These are phyloP conservation scores for Temnothorax unifasciatus DNA, from an alignment of 2,888 invertebrate genomes.

Conservation along the genomic window DNA sequence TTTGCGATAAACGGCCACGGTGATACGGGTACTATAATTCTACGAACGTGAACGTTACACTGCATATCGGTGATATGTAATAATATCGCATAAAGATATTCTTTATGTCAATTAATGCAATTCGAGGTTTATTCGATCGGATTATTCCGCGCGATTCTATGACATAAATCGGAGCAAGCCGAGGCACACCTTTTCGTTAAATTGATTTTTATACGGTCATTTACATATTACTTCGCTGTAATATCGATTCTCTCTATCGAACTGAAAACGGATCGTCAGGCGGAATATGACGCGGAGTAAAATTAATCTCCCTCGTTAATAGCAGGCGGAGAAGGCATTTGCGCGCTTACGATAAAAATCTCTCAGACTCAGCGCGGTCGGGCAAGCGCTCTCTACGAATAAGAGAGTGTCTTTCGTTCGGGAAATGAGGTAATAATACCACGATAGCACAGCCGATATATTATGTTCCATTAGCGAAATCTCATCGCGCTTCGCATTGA, in stretches of 20 bases:
- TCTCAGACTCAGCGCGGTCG: conserved; percentile 25
- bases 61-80: conserved; percentile 17
- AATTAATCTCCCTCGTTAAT: conserved; percentile 43
- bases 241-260: conserved; percentile 9
- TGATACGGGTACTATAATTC: conserved; percentile 16
- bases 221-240: conserved; percentile 13
- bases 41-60: background rate
- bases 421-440: conserved; percentile 68
- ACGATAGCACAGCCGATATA: conserved; percentile 59
- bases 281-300: conserved; percentile 19
- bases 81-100: conserved; percentile 30
- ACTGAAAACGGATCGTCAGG: conserved; percentile 17
- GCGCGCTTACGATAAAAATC: conserved; percentile 37
- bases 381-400: background rate
- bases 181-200: background rate
- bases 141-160: background rate
- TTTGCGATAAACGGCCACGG: conserved; percentile 59
- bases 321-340: background rate
- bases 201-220: conserved; percentile 19
- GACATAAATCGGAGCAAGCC: conserved; percentile 2
- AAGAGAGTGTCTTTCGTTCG: conserved; percentile 47
- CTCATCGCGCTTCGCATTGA: conserved; percentile 72
- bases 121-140: conserved; percentile 31
- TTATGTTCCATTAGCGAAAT: conserved; percentile 76
- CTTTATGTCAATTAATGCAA: conserved; percentile 7